phyloP scores from a whole-genome alignment of 2,888 invertebrate genomes.

The Pardosa pseudoannulata region DNA sequence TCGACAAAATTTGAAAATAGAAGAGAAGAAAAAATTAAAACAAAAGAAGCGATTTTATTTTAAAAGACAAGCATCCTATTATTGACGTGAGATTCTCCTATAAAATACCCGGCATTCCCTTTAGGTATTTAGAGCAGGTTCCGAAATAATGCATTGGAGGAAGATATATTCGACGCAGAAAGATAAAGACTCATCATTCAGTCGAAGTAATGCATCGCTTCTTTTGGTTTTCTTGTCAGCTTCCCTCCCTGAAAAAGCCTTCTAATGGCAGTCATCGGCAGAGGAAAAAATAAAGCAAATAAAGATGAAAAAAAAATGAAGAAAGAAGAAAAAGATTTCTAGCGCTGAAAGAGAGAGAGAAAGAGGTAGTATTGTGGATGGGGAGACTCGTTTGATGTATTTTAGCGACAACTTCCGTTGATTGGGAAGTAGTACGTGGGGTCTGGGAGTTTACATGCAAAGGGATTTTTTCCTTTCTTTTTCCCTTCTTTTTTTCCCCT shows the following conservation, averaged over 20 bases:
- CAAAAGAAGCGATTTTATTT: background rate
- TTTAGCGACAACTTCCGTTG: conserved; percentile 17
- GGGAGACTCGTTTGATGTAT: conserved; percentile 6
- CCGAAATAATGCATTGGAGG: background rate
- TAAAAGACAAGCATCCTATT: background rate
- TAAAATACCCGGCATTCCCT: background rate
- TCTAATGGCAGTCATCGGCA: conserved; percentile 11
- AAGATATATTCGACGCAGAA: conserved; percentile 1
- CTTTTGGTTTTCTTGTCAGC: background rate
- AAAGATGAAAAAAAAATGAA: background rate
- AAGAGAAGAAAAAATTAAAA: too few relatives aligned
- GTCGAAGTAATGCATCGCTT: background rate
- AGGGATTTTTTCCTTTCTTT: background rate
- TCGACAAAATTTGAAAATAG: background rate
- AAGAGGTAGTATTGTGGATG: background rate
- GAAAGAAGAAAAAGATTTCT: background rate
- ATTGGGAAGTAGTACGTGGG: conserved; percentile 11
- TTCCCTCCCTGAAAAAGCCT: conserved; percentile 3
- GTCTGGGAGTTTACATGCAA: conserved; percentile 10
- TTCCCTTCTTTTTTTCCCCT: background rate
- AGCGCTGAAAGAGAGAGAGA: background rate
- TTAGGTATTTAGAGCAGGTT: conserved; percentile 14
- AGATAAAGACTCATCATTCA: conserved; percentile 9
- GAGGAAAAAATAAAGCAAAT: background rate
- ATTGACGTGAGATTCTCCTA: background rate